Percentiles rank a stretch among this genome's conserved stretches.
Evolutionary conservation across 2,797 vertebrate genomes (phyloP).

Genomic region (Dryobates pubescens): DNA sequence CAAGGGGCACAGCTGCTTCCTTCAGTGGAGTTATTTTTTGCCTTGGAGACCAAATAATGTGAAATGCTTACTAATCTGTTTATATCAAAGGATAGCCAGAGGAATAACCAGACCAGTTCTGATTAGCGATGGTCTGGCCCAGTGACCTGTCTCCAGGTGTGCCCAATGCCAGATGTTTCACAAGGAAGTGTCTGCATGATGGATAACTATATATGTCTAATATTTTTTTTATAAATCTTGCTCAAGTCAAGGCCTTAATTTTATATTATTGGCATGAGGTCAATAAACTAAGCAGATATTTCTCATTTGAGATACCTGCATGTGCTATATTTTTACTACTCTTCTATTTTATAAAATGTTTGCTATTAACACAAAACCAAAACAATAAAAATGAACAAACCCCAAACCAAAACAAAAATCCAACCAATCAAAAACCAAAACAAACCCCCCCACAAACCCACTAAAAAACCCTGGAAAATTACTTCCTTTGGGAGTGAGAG

Average conservation of each 20-base stretch:
- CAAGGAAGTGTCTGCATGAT: background rate
- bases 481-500: fast-evolving
- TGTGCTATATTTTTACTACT: background rate
- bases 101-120: background rate
- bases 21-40: background rate
- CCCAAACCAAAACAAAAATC: no score
- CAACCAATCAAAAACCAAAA: background rate
- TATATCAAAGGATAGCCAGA: background rate
- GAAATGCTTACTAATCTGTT: background rate
- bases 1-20: background rate
- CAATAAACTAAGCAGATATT: background rate
- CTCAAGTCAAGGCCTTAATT: background rate
- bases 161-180: background rate
- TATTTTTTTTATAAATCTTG: background rate
- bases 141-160: background rate
- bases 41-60: constrained; percentile 45
- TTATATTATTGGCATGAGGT: background rate
- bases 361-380: background rate
- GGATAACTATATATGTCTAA: background rate
- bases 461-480: background rate
- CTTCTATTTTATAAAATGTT: background rate
- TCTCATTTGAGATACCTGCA: fast-evolving
- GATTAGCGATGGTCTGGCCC: background rate
- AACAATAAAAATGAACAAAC: no score
- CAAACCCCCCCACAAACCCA: background rate